Base-by-base conservation (phyloP, 2,113 vertebrate species). In the Labrus mixtus region DNA sequence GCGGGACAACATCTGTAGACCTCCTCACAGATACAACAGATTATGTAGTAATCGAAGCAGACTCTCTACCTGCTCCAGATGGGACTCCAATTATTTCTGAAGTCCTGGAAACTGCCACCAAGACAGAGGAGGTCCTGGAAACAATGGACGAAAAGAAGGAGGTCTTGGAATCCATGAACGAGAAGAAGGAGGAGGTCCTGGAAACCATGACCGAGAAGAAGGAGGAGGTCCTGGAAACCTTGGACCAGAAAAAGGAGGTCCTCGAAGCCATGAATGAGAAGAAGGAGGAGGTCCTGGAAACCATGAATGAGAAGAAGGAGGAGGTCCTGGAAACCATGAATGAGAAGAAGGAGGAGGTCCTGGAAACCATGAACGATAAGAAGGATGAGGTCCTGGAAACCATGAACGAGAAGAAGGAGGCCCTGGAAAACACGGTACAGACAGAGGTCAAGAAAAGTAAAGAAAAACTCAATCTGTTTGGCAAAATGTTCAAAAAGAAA, bases 1-100 rank as follows among this genome's bases (percentile, higher is more conserved):
- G 77, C 79, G 86, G 90, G 61, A 79, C 88, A 23, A 71, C 85
- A 76, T 87, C 94, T 87, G 88, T 79, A 68, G 81, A 55, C 7
- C 1, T 74, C 68, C 68, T 87, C 68, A 90, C 78, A 75, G 92
- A 93, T 46, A 62, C 68, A 9, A 43, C 84, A 23, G 66, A 76
- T 0, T 43, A 1, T n/a, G 61, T 63, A 16, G 1, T 55, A 0
- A 2, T 73, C 0, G 51, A 83, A 58, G 11, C 73, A 6, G 68
- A 71, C 1, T 0, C 11, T 9, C 57, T 64, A 20, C 3, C 10
- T 0, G 48, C 48, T 51, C 7, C 48, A 20, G 19, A 12, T 4
- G 29, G 37, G 0, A 39, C 16, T 19, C 13, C 61, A 39, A 67
- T 54, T 6, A 11, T 73, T 19, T n/a, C 69, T 23, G 37, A 88